phyloP scores from a whole-genome alignment of 1,140 invertebrate species.

The Drosophila takahashii region DNA sequence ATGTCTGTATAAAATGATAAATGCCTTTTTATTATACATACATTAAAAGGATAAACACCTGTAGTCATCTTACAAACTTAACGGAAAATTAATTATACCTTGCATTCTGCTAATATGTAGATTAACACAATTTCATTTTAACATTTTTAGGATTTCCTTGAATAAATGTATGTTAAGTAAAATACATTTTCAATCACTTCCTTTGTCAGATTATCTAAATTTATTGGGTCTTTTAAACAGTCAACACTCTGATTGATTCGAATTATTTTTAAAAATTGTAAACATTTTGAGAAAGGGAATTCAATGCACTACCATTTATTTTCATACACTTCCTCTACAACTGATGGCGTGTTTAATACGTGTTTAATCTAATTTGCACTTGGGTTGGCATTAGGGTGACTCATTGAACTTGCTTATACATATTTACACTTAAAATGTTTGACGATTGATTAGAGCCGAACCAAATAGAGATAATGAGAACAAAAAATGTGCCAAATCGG shows the following conservation, averaged over 20 bases:
- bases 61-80: too few relatives aligned
- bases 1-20: not conserved
- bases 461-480: not conserved
- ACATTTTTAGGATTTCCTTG: too few relatives aligned
- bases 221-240: too few relatives aligned
- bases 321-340: not conserved
- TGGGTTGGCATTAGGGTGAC: constrained; percentile 2
- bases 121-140: too few relatives aligned
- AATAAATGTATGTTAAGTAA: too few relatives aligned
- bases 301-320: not conserved
- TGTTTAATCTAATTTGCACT: constrained; percentile 34
- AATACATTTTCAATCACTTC: too few relatives aligned
- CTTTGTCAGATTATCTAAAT: too few relatives aligned
- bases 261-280: not conserved
- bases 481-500: constrained; percentile 3
- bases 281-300: not conserved
- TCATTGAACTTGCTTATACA: not conserved
- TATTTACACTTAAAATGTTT: constrained; percentile 20
- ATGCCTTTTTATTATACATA: not conserved
- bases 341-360: constrained; percentile 3
- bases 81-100: too few relatives aligned
- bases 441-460: constrained; percentile 8
- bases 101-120: too few relatives aligned
- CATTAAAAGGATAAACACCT: too few relatives aligned
- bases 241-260: too few relatives aligned